Evolutionary conservation across 2,888 invertebrate species (phyloP).

Genomic region (Leptinotarsa peninsularis): DNA sequence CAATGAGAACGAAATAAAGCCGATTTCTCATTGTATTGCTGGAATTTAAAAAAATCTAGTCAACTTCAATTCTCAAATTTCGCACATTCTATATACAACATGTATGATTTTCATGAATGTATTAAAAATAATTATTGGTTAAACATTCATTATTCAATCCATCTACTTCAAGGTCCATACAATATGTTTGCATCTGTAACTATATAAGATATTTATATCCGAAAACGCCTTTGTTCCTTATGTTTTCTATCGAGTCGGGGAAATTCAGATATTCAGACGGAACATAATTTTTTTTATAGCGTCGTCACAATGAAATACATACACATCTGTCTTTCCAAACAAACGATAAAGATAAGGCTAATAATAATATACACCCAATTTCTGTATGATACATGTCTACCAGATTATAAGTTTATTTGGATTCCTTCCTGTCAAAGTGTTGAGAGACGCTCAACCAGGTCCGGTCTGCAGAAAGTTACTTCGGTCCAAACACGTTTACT

Average conservation of each 20-base stretch:
- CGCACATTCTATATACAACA: too few species aligned
- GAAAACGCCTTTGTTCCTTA: constrained; percentile 8
- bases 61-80: too few species aligned
- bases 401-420: constrained; percentile 12
- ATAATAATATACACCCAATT: constrained; percentile 27
- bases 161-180: neutral
- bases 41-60: too few species aligned
- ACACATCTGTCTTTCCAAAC: constrained; percentile 40
- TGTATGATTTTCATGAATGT: too few species aligned
- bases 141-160: too few species aligned
- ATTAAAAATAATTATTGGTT: too few species aligned
- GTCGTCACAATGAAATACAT: constrained; percentile 31
- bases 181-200: neutral
- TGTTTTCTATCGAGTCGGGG: constrained; percentile 1
- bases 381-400: constrained; percentile 23
- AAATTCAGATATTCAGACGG: neutral
- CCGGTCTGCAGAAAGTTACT: neutral
- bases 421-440: constrained; percentile 5
- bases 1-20: too few species aligned
- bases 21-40: too few species aligned
- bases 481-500: too few species aligned
- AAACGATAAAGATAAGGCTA: constrained; percentile 37
- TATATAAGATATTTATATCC: constrained; percentile 9
- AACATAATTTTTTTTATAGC: constrained; percentile 32
- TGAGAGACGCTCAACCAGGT: neutral